Percentiles rank a stretch among this genome's conserved stretches.
These are phyloP conservation scores for Notodonta ziczac DNA, from an alignment of 2,888 invertebrate genomes.

Conservation along the genomic window DNA sequence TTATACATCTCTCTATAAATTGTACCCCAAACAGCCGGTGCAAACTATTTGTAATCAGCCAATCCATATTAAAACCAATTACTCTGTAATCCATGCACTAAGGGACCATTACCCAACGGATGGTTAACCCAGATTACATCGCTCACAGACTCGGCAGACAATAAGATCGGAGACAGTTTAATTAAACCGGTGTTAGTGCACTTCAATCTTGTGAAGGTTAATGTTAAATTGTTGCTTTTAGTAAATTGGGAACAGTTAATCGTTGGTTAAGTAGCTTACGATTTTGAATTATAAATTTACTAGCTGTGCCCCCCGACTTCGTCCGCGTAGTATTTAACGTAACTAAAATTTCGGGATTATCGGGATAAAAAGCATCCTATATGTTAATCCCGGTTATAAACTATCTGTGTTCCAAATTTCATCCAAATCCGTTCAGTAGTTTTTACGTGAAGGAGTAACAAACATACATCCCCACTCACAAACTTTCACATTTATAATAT, in stretches of 20 bases:
- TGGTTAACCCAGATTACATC: conserved; percentile 23
- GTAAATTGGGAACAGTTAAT: conserved; percentile 22
- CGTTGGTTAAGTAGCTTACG: not conserved
- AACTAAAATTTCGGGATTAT: no score
- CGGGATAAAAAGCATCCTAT: no score
- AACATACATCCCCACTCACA: no score
- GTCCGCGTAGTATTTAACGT: no score
- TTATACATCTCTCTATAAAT: not conserved
- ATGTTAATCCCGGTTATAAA: no score
- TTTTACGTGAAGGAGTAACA: no score
- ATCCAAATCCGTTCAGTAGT: no score
- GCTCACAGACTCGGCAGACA: conserved; percentile 14
- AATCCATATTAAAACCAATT: conserved; percentile 25
- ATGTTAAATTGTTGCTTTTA: conserved; percentile 21
- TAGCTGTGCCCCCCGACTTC: no score
- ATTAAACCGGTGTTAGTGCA: conserved; percentile 27
- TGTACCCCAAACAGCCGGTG: conserved; percentile 7
- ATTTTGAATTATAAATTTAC: no score
- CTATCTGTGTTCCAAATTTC: no score
- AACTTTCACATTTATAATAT: no score
- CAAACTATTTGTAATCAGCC: conserved; percentile 4
- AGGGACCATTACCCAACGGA: conserved; percentile 12
- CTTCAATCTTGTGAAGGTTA: conserved; percentile 24
- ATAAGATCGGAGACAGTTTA: conserved; percentile 22
- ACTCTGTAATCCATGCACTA: conserved; percentile 15